phyloP scores from a whole-genome alignment of 1,140 invertebrate genomes.

The Belonocnema kinseyi region DNA sequence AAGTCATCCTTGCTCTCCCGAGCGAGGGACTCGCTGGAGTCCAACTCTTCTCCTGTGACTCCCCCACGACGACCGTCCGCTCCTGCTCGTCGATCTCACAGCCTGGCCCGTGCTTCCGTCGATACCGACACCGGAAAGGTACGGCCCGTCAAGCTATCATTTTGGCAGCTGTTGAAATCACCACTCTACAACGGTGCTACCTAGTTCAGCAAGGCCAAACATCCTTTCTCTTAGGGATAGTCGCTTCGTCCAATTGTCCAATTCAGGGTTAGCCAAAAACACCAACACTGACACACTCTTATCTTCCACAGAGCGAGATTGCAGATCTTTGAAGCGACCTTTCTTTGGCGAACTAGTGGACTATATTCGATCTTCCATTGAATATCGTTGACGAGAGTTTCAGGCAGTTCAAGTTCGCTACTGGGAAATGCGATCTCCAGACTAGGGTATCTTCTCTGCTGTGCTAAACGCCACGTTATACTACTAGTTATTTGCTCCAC shows the following conservation, averaged over 20 bases:
- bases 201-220: slow-evolving; percentile 44
- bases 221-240: slow-evolving; percentile 32
- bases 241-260: slow-evolving; percentile 25
- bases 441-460: slow-evolving; percentile 26
- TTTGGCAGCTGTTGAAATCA: slow-evolving; percentile 80
- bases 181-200: slow-evolving; percentile 74
- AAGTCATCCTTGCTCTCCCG: slow-evolving; percentile 68
- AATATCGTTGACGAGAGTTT: not conserved
- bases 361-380: not conserved
- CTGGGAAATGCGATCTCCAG: slow-evolving; percentile 8
- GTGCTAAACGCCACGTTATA: not conserved
- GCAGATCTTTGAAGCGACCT: not conserved
- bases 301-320: slow-evolving; percentile 26
- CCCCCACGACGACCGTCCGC: slow-evolving; percentile 67
- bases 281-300: slow-evolving; percentile 10
- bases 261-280: slow-evolving; percentile 3
- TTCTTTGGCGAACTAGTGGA: not conserved
- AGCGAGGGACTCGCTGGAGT: slow-evolving; percentile 66
- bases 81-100: slow-evolving; percentile 70
- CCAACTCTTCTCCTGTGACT: slow-evolving; percentile 58
- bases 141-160: slow-evolving; percentile 80
- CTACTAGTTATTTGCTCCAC: slow-evolving; percentile 20
- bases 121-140: slow-evolving; percentile 79
- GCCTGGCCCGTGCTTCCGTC: slow-evolving; percentile 63
- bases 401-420: not conserved